These are phyloP conservation scores for Hemithea aestivaria DNA, from an alignment of 2,888 invertebrate genomes.

Conservation along the genomic window DNA sequence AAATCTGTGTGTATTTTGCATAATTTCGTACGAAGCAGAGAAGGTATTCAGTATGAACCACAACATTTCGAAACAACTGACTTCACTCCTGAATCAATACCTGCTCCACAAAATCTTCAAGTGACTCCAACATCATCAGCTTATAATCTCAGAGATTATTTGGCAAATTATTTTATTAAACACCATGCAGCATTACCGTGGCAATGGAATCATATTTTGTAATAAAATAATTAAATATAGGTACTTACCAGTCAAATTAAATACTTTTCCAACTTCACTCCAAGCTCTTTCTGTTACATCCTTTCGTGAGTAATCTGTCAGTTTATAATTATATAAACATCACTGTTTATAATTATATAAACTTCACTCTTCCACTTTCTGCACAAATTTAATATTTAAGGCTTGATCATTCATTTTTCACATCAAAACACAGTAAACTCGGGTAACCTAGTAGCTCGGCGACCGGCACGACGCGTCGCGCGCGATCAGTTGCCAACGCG, in stretches of 20 bases:
- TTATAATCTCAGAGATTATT: conserved; percentile 3
- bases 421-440: conserved; percentile 1
- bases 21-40: conserved; percentile 4
- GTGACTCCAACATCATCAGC: conserved; percentile 3
- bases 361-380: not conserved
- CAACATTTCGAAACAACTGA: conserved; percentile 15
- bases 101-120: conserved; percentile 15
- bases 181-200: conserved; percentile 9
- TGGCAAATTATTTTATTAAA: conserved; percentile 5
- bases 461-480: conserved; percentile 7
- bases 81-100: conserved; percentile 12
- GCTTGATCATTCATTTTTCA: conserved; percentile 1
- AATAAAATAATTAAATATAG: conserved; percentile 4
- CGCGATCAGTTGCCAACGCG: conserved; percentile 12
- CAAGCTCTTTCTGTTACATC: conserved; percentile 5
- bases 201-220: conserved; percentile 8
- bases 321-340: no score
- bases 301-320: conserved; percentile 1
- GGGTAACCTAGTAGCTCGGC: conserved; percentile 1
- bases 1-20: conserved; percentile 11
- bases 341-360: no score
- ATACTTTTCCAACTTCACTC: conserved; percentile 4
- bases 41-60: conserved; percentile 4
- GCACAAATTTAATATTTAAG: conserved; percentile 1
- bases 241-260: conserved; percentile 7